Evolutionary conservation across 1,140 invertebrate genomes (phyloP).

Genomic region (Aphelenchoides avenae): DNA sequence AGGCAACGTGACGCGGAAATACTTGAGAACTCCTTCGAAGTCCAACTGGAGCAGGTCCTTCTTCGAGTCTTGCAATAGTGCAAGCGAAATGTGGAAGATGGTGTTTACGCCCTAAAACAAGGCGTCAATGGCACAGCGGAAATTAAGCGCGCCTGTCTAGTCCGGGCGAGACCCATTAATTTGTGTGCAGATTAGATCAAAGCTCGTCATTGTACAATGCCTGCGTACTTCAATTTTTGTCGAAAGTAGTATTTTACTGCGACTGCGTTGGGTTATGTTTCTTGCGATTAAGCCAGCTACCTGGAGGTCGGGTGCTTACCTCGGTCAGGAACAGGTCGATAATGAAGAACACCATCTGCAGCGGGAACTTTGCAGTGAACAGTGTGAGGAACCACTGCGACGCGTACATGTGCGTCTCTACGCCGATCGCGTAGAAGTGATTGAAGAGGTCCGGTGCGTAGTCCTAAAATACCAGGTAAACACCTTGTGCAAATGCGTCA

Average conservation of each 20-base stretch:
- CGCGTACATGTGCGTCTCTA: constrained; percentile 98
- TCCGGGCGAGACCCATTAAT: too few relatives aligned
- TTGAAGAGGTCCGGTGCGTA: constrained; percentile 80
- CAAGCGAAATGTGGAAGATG: constrained; percentile 89
- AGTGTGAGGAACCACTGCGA: constrained; percentile 98
- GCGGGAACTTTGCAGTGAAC: constrained; percentile 94
- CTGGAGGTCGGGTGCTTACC: constrained; percentile 58
- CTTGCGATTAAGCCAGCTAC: background rate
- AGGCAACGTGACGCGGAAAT: constrained; percentile 87
- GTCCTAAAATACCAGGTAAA: constrained; percentile 66
- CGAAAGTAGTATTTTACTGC: too few relatives aligned
- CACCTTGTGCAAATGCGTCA: background rate
- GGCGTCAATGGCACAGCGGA: too few relatives aligned
- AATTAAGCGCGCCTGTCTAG: too few relatives aligned
- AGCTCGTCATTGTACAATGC: too few relatives aligned
- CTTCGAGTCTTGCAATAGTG: constrained; percentile 70
- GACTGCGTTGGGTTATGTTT: too few relatives aligned
- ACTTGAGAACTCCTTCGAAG: constrained; percentile 88
- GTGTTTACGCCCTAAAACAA: constrained; percentile 74
- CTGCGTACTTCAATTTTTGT: too few relatives aligned
- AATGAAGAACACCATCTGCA: constrained; percentile 94
- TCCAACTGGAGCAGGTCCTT: constrained; percentile 86
- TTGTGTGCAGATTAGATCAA: too few relatives aligned
- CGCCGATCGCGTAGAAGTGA: constrained; percentile 82
- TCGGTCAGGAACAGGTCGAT: constrained; percentile 81